These are phyloP conservation scores for Cottoperca gobio DNA, from an alignment of 2,797 vertebrate species.

Conservation along the genomic window DNA sequence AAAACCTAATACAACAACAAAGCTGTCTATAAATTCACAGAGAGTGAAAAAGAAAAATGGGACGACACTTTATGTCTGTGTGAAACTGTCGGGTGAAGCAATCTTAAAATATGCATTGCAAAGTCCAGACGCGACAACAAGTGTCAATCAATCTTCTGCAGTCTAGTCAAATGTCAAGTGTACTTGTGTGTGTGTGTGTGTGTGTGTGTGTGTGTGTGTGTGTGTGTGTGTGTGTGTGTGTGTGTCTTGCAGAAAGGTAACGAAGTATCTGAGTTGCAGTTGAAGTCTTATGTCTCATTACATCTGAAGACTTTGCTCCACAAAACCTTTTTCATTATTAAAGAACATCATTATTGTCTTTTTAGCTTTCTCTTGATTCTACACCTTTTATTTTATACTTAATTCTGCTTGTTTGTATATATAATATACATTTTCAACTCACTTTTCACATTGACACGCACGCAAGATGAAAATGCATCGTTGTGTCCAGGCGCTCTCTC, in stretches of 20 bases:
- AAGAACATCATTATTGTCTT: not conserved
- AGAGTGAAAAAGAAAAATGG: constrained; percentile 4
- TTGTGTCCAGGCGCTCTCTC: not conserved
- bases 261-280: not conserved
- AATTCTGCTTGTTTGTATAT: not conserved
- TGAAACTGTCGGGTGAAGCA: constrained; percentile 34
- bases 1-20: constrained; percentile 36
- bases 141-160: constrained; percentile 43
- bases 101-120: constrained; percentile 46
- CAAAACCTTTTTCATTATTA: not conserved
- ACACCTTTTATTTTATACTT: not conserved
- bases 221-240: too few species aligned
- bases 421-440: too few species aligned
- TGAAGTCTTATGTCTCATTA: not conserved
- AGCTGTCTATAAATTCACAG: constrained; percentile 33
- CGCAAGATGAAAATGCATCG: not conserved
- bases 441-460: too few species aligned
- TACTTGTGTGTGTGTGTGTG: constrained; percentile 15
- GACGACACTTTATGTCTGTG: constrained; percentile 4
- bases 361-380: not conserved
- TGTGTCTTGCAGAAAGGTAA: not conserved
- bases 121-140: constrained; percentile 36
- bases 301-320: not conserved
- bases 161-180: constrained; percentile 19
- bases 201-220: too few species aligned